Percentiles rank a stretch among this genome's conserved stretches.
phyloP scores from a whole-genome alignment of 2,888 invertebrate species.

The Dolichopus griseipennis region DNA sequence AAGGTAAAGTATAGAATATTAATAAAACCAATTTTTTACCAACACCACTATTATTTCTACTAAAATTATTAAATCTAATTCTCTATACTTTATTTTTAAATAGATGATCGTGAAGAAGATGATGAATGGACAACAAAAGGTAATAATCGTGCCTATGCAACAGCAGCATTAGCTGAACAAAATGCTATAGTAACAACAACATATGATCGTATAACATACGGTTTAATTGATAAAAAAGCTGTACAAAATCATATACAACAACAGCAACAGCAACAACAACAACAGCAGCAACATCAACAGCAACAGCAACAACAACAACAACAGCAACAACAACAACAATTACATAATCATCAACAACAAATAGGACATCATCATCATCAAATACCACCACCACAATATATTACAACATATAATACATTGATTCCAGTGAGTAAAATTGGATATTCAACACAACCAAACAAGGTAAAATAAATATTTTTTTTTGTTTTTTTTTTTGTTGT shows the following conservation, averaged over 20 bases:
- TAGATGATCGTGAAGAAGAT: constrained; percentile 42
- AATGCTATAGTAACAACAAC: constrained; percentile 38
- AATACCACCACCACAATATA: constrained; percentile 32
- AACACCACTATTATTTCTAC: no score
- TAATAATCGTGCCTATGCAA: constrained; percentile 40
- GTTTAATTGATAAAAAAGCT: constrained; percentile 38
- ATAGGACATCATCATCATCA: constrained; percentile 28
- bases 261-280: constrained; percentile 25
- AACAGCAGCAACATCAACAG: constrained; percentile 27
- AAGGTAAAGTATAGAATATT: constrained; percentile 33
- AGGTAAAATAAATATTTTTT: not conserved
- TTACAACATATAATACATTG: constrained; percentile 40
- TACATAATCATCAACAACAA: constrained; percentile 15
- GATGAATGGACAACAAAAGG: constrained; percentile 43
- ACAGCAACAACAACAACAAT: constrained; percentile 20
- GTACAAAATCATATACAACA: constrained; percentile 28
- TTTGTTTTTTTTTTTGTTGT: no score
- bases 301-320: constrained; percentile 27
- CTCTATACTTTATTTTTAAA: constrained; percentile 12
- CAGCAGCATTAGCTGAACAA: constrained; percentile 43
- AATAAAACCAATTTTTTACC: no score
- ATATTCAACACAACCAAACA: constrained; percentile 33
- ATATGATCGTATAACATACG: constrained; percentile 41
- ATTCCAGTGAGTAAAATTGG: constrained; percentile 42
- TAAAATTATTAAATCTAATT: not conserved